Conservation (phyloP, 2,797 vertebrate genomes). For the Clamator glandarius region DNA sequence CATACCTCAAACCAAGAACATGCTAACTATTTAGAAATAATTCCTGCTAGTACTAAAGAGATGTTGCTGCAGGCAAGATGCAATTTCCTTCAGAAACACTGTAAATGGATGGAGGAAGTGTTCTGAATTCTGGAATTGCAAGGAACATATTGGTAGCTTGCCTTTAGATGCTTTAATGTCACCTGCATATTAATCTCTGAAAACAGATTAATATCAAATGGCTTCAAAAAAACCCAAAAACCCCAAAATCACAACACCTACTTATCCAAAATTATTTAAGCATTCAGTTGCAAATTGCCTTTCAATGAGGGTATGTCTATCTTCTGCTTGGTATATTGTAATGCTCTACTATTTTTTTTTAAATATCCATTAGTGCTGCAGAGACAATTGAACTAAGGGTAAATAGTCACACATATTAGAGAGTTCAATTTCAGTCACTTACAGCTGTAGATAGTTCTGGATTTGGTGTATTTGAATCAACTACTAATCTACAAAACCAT, state of each 20-base stretch:
- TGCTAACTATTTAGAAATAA: background rate
- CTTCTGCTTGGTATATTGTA: background rate
- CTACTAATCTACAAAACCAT: conserved; percentile 16
- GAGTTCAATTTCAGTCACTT: conserved; percentile 1
- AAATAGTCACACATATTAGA: background rate
- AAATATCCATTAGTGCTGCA: background rate
- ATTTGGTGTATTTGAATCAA: conserved; percentile 1
- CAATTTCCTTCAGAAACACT: background rate
- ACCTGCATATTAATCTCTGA: background rate
- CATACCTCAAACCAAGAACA: background rate
- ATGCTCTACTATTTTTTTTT: background rate
- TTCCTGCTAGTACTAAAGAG: background rate
- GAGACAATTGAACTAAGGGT: background rate
- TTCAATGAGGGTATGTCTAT: background rate
- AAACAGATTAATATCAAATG: background rate
- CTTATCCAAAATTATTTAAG: background rate
- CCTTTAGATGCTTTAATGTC: background rate
- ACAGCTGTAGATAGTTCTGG: background rate
- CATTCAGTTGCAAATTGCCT: background rate
- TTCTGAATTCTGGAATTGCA: background rate
- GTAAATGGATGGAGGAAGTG: background rate
- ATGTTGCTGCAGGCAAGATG: background rate
- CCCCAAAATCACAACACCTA: background rate
- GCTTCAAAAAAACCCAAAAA: background rate
- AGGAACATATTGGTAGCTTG: background rate